A percentile compares a stretch with the other conserved stretches of the same genome.
Evolutionary conservation across 2,113 vertebrate species (phyloP).

Genomic region (Ranitomeya variabilis): DNA sequence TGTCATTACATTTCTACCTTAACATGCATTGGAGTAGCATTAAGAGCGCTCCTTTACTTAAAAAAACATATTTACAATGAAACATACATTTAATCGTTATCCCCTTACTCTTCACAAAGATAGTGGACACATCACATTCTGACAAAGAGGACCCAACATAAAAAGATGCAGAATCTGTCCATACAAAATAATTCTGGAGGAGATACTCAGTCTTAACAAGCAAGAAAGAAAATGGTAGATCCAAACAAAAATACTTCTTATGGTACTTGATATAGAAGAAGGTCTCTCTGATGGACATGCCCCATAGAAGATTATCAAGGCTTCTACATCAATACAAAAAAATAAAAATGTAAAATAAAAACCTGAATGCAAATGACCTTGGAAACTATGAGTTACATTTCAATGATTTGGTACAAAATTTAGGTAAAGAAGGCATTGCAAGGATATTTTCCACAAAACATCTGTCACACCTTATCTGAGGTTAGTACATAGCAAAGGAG

Average conservation of each 20-base stretch:
- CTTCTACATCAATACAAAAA: background rate
- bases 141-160: slow-evolving; percentile 15
- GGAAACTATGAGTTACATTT: background rate
- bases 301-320: slow-evolving; percentile 16
- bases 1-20: slow-evolving; percentile 22
- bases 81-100: slow-evolving; percentile 39
- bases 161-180: background rate
- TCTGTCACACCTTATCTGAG: background rate
- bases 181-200: background rate
- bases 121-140: slow-evolving; percentile 11
- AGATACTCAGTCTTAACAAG: slow-evolving; percentile 2
- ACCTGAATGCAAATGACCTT: background rate
- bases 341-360: background rate
- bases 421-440: background rate
- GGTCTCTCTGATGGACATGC: background rate
- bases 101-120: slow-evolving; percentile 14
- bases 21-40: slow-evolving; percentile 42
- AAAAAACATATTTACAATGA: slow-evolving; percentile 42
- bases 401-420: background rate
- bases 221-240: background rate
- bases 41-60: slow-evolving; percentile 32
- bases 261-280: background rate
- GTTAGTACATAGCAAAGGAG: background rate
- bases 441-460: background rate
- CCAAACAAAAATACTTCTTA: background rate